Evolutionary conservation across 2,113 vertebrate genomes (phyloP).

Genomic region (Megaceryle maxima): DNA sequence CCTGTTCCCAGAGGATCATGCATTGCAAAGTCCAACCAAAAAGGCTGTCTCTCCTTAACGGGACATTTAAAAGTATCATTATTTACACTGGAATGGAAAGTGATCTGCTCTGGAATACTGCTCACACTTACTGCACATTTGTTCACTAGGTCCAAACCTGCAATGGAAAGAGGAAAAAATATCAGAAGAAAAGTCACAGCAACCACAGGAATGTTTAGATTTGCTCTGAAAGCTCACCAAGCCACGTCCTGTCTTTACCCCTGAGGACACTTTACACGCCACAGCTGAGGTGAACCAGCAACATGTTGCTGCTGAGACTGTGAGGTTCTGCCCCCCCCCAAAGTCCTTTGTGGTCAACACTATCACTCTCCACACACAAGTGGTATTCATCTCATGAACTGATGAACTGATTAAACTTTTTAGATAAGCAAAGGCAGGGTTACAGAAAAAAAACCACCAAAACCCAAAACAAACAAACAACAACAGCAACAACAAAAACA

Average conservation of each 20-base stretch:
- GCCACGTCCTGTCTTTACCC: background rate
- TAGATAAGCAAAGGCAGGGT: background rate
- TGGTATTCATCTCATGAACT: background rate
- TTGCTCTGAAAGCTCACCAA: background rate
- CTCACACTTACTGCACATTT: constrained; percentile 40
- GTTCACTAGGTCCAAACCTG: constrained; percentile 25
- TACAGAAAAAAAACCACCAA: background rate
- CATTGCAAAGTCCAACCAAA: background rate
- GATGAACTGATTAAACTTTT: background rate
- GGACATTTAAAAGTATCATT: background rate
- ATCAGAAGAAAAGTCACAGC: background rate
- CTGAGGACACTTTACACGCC: background rate
- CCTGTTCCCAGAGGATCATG: background rate
- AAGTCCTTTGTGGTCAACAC: background rate
- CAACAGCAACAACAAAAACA: no score
- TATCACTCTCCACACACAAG: background rate
- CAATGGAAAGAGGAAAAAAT: background rate
- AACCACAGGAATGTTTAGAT: background rate
- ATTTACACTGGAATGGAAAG: background rate
- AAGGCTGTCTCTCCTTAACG: background rate
- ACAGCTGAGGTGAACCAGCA: background rate
- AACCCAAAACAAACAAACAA: no score
- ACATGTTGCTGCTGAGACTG: background rate
- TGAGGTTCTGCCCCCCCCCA: background rate
- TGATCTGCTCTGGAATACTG: background rate